Evolutionary conservation across 2,113 vertebrate genomes (phyloP), one percentile per base, ranked within the genome.

Genomic region (Thinocorus orbignyianus): DNA sequence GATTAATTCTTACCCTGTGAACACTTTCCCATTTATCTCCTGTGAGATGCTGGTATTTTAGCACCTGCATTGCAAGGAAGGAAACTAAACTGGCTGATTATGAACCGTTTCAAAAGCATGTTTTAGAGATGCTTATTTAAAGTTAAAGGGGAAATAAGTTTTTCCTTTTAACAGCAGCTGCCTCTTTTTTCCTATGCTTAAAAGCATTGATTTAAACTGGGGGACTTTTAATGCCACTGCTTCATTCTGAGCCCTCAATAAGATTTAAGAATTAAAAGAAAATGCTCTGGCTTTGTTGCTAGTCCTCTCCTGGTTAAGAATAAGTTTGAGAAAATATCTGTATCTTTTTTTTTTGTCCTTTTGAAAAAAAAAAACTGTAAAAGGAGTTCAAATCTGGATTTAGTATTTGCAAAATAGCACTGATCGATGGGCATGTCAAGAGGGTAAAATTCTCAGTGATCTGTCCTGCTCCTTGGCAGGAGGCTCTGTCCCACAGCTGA

Each of bases 291-390:
- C 60, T 17, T 81, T 65, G 26, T 54, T 77, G 37, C 54, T 71
- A 7, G 5, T n/a, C 25, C 15, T 86, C 17, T 72, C 33, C 41
- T 49, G 25, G 2, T 61, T 18, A 37, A 37, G 49, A 78, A 7
- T 54, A 61, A 79, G 9, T 33, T 72, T 82, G 35, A 37, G 18
- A 64, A 60, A 74, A 49, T 22, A 12, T 0, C 23, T n/a, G 4
- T 39, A 17, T 71, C n/a, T n/a, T n/a, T n/a, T n/a, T n/a, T n/a
- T n/a, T n/a, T n/a, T n/a, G n/a, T n/a, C n/a, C n/a, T n/a, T n/a
- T n/a, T n/a, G n/a, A n/a, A 5, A 14, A 2, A 4, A 26, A 14
- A n/a, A 25, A 41, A 7, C 6, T 3, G 7, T 8, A 11, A 1
- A 18, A 46, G 6, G 30, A 54, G 30, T 55, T 94, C 9, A 33